phyloP scores from a whole-genome alignment of 2,797 vertebrate species.

The Psittacula derbiana region DNA sequence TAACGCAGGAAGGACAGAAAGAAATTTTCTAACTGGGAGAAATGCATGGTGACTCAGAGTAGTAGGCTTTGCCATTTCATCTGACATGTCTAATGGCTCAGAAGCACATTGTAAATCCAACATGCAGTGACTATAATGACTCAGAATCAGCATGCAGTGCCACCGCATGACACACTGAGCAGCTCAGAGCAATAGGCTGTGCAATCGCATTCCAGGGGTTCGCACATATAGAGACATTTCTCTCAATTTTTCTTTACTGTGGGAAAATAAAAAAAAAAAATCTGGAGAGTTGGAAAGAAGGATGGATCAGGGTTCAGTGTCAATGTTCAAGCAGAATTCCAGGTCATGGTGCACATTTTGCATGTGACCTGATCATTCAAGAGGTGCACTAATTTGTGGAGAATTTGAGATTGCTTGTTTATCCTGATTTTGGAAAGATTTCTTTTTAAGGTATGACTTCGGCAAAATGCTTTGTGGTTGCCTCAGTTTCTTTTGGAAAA shows the following conservation, averaged over 20 bases:
- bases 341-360: not conserved
- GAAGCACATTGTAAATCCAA: not conserved
- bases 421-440: not conserved
- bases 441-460: constrained; percentile 11
- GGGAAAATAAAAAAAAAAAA: not conserved
- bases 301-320: not conserved
- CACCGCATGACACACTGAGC: not conserved
- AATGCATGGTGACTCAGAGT: not conserved
- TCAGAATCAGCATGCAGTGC: not conserved
- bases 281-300: not conserved
- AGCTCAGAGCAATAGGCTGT: not conserved
- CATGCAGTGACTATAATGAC: not conserved
- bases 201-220: not conserved
- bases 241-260: not conserved
- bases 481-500: constrained; percentile 69
- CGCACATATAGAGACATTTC: not conserved
- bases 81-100: not conserved
- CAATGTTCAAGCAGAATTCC: not conserved
- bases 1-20: not conserved
- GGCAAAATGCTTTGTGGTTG: constrained; percentile 35
- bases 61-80: not conserved
- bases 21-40: not conserved
- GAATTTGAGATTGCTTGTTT: not conserved
- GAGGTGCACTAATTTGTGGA: not conserved
- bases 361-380: not conserved